phyloP scores from a whole-genome alignment of 2,797 vertebrate genomes.

The Adelosebastes latens region DNA sequence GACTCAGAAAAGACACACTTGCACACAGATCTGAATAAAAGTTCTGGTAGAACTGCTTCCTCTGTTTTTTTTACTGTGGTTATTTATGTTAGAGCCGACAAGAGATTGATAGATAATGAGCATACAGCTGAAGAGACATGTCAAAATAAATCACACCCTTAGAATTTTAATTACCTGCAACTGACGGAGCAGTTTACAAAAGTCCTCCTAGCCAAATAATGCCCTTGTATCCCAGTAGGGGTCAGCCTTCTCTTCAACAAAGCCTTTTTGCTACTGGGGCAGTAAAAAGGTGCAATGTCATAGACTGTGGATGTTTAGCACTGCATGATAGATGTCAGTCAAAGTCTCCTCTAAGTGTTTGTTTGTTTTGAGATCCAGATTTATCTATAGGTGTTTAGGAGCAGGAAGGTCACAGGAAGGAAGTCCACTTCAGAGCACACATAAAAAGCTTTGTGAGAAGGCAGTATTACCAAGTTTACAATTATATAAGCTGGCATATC shows the following conservation, averaged over 20 bases:
- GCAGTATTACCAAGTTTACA: not conserved
- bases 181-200: not conserved
- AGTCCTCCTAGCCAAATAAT: conserved; percentile 12
- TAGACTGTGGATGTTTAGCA: not conserved
- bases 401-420: not conserved
- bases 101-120: not conserved
- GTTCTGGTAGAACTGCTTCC: not conserved
- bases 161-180: not conserved
- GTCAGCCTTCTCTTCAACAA: conserved; percentile 64
- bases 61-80: not conserved
- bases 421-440: not conserved
- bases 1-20: not conserved
- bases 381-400: not conserved
- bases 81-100: not conserved
- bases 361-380: conserved; percentile 23
- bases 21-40: not conserved
- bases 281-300: not conserved
- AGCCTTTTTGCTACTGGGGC: not conserved
- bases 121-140: not conserved
- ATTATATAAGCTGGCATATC: not conserved
- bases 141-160: not conserved
- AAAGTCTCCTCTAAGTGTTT: not conserved
- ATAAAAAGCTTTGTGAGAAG: not conserved
- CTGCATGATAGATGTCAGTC: conserved; percentile 7
- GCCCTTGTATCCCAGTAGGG: conserved; percentile 60